Conservation (phyloP, 2,888 invertebrate genomes). For the Cephus pulcher region DNA sequence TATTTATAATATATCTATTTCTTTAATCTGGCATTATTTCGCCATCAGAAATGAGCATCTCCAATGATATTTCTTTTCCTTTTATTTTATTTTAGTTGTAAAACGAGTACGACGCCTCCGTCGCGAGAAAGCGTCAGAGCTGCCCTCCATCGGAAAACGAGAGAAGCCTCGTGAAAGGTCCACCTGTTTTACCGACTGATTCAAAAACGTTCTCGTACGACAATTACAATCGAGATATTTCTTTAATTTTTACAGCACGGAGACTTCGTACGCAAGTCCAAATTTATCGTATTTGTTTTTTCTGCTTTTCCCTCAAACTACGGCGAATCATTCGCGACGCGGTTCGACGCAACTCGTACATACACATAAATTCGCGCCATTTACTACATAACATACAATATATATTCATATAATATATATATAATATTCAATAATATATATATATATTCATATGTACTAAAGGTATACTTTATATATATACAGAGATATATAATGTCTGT, state of each 20-base stretch:
- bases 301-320: background rate
- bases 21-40: conserved; percentile 20
- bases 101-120: background rate
- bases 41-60: conserved; percentile 26
- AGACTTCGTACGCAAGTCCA: conserved; percentile 39
- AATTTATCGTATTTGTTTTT: background rate
- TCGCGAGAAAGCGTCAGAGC: background rate
- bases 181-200: background rate
- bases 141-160: background rate
- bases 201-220: background rate
- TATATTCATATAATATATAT: conserved; percentile 59
- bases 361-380: conserved; percentile 57
- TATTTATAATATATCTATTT: conserved; percentile 8
- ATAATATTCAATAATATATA: conserved; percentile 44
- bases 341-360: conserved; percentile 10
- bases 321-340: background rate
- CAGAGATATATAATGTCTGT: conserved; percentile 57
- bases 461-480: conserved; percentile 47
- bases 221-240: background rate
- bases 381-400: conserved; percentile 64
- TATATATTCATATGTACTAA: conserved; percentile 42
- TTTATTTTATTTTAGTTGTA: background rate
- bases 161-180: background rate
- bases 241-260: conserved; percentile 12
- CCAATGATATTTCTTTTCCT: conserved; percentile 4